phyloP scores from a whole-genome alignment of 2,797 vertebrate species.

The Hipposideros larvatus region DNA sequence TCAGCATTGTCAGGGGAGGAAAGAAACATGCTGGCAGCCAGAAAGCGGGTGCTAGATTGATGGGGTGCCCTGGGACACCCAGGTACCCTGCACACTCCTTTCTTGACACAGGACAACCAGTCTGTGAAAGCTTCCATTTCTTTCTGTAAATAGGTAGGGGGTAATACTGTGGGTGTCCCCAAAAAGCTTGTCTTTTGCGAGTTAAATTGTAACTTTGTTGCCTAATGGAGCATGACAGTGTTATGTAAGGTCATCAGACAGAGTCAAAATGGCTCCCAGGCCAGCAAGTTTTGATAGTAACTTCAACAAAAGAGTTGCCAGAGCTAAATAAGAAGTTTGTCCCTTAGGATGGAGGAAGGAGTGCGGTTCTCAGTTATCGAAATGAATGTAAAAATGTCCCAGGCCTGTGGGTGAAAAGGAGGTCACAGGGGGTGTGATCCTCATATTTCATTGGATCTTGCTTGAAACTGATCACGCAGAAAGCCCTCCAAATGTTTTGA shows the following conservation, averaged over 20 bases:
- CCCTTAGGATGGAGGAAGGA: not conserved
- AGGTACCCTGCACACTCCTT: not conserved
- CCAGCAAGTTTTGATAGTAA: constrained; percentile 16
- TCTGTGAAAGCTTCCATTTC: not conserved
- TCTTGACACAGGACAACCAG: not conserved
- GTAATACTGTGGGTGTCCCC: not conserved
- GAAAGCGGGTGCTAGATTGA: not conserved
- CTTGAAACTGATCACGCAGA: not conserved
- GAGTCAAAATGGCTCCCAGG: not conserved
- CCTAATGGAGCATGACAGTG: not conserved
- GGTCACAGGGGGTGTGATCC: not conserved
- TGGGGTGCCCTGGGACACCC: not conserved
- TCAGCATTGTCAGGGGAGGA: not conserved
- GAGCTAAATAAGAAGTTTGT: not conserved
- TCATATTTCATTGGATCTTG: not conserved
- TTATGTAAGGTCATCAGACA: not conserved
- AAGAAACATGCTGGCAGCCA: not conserved
- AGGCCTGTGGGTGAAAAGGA: not conserved
- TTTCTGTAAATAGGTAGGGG: constrained; percentile 1
- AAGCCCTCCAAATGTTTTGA: not conserved
- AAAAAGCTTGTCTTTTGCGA: not conserved
- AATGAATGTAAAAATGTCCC: not conserved
- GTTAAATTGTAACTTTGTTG: not conserved
- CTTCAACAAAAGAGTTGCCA: constrained; percentile 46
- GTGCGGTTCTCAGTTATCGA: not conserved